phyloP scores from a whole-genome alignment of 1,140 invertebrate species.

The Drosophila nannoptera region DNA sequence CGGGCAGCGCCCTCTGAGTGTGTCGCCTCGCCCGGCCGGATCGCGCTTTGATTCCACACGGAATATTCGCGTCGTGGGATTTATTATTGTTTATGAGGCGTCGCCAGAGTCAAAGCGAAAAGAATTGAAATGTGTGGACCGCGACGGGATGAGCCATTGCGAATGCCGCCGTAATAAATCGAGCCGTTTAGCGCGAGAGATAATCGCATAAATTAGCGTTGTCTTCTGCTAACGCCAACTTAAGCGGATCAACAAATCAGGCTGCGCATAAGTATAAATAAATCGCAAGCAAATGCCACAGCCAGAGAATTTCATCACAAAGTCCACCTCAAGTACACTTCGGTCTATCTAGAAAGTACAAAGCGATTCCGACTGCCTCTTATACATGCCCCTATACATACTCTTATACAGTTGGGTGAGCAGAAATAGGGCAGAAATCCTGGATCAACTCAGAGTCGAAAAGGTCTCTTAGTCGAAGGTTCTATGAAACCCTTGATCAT shows the following conservation, averaged over 20 bases:
- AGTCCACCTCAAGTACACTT: too few relatives aligned
- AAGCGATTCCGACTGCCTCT: too few relatives aligned
- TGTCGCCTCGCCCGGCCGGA: slow-evolving; percentile 23
- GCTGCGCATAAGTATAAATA: too few relatives aligned
- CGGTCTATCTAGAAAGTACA: too few relatives aligned
- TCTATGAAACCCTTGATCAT: too few relatives aligned
- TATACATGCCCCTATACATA: too few relatives aligned
- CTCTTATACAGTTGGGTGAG: too few relatives aligned
- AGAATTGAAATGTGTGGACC: slow-evolving; percentile 60
- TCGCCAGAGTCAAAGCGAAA: slow-evolving; percentile 58
- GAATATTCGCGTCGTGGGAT: slow-evolving; percentile 42
- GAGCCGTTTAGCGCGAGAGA: slow-evolving; percentile 70
- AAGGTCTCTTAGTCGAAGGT: too few relatives aligned
- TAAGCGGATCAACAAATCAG: slow-evolving; percentile 5
- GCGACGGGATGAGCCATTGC: slow-evolving; percentile 41
- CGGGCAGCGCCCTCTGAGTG: slow-evolving; percentile 23
- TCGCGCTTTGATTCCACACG: slow-evolving; percentile 22
- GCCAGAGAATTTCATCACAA: too few relatives aligned
- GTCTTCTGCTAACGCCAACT: not conserved
- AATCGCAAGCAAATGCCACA: too few relatives aligned
- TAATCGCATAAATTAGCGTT: slow-evolving; percentile 43
- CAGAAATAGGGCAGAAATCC: too few relatives aligned
- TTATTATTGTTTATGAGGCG: slow-evolving; percentile 75
- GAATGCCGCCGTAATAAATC: slow-evolving; percentile 62
- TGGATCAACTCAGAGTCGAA: too few relatives aligned